Base-by-base conservation (phyloP, 2,888 invertebrate species). In the Meghimatium bilineatum region DNA sequence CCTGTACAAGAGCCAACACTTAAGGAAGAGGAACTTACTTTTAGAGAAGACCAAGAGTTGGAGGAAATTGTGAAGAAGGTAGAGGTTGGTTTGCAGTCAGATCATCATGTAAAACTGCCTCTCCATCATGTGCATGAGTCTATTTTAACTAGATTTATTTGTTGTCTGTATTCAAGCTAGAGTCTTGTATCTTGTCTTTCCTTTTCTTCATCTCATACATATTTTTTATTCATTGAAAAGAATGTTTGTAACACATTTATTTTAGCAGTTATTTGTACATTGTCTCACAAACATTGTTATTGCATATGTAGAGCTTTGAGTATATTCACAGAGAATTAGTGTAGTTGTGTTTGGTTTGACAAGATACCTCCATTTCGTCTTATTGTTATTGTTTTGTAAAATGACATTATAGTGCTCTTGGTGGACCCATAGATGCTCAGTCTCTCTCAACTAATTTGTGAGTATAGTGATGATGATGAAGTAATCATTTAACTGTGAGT, bases 11-110 rank as follows among this genome's bases (percentile, higher is more conserved):
- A 56, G 14, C 49, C 71, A 20, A 44, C 72, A 72, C 63, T 63
- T 32, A 44, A n/a, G 36, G 76, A 75, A 56, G 80, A 71, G 38
- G 71, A 85, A 63, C 44, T 83, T 63, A 34, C 66, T 49, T 38
- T 83, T 29, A 71, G 44, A 32, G 82, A 82, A 44, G 49, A 12
- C 23, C 66, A 36, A n/a, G 72, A 63, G 63, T 77, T 72, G 36
- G 81, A 69, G 66, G 67, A 80, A 66, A 80, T 80, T 60, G 69
- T 78, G 56, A 79, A 81, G 79, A 79, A 77, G 86, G 86, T 84
- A 80, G 82, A 66, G 5, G 44, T 44, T 5, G 44, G 83, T 83
- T 69, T 56, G 69, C 77, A 32, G 32, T 82, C 77, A 72, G 49
- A 29, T 72, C 44, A 83, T 78, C 17, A 29, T 78, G 71, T 83